Conservation (phyloP, 2,888 invertebrate species). For the Lampropteryx suffumata region DNA sequence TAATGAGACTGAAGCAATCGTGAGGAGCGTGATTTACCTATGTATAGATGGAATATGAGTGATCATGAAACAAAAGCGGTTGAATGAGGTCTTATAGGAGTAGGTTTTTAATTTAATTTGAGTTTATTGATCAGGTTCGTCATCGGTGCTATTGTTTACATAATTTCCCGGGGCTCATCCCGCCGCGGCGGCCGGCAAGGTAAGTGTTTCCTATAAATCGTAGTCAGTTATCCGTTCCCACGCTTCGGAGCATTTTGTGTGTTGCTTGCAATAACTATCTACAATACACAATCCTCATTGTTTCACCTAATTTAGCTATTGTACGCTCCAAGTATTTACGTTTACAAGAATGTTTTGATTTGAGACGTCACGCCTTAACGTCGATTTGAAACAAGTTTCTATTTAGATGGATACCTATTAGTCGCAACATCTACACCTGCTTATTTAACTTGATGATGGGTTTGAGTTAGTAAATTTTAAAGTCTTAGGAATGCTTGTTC, state of each 20-base stretch:
- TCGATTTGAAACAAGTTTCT: constrained; percentile 14
- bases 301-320: constrained; percentile 80
- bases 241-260: constrained; percentile 72
- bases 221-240: constrained; percentile 69
- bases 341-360: constrained; percentile 60
- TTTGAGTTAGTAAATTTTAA: constrained; percentile 17
- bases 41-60: constrained; percentile 26
- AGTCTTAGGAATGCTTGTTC: constrained; percentile 6
- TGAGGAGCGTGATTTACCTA: constrained; percentile 65
- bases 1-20: constrained; percentile 59
- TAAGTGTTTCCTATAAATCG: constrained; percentile 64
- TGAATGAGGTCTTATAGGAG: constrained; percentile 9
- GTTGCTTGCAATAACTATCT: constrained; percentile 65
- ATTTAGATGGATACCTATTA: constrained; percentile 8
- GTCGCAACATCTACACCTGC: background rate
- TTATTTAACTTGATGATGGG: constrained; percentile 13
- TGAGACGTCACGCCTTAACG: constrained; percentile 35
- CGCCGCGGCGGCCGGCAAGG: constrained; percentile 41
- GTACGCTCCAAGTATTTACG: constrained; percentile 73
- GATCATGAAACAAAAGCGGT: constrained; percentile 35
- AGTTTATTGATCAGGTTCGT: constrained; percentile 31
- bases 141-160: constrained; percentile 52
- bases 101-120: constrained; percentile 27
- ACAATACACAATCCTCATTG: constrained; percentile 78
- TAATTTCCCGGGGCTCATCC: constrained; percentile 57